Evolutionary conservation across 2,113 vertebrate species (phyloP).

Genomic region (Formicarius rufipectus): DNA sequence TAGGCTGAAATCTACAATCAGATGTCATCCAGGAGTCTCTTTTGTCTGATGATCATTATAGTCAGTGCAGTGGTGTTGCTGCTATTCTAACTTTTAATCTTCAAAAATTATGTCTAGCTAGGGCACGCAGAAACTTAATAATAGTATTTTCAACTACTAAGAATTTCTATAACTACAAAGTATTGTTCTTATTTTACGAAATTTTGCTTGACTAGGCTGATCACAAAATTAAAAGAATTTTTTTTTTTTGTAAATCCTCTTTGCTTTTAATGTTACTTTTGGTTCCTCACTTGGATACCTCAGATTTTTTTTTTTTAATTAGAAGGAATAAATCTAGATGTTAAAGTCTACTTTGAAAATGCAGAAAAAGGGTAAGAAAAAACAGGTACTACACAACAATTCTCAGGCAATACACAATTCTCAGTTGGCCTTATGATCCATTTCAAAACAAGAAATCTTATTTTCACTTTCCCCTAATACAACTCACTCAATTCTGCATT

Average conservation of each 20-base stretch:
- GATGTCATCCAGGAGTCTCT: background rate
- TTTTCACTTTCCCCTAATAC: constrained; percentile 35
- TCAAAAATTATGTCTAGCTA: background rate
- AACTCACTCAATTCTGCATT: constrained; percentile 26
- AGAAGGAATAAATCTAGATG: background rate
- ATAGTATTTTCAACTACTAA: background rate
- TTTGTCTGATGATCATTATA: background rate
- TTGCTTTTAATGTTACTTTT: background rate
- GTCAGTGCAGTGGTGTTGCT: background rate
- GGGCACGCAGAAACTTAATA: background rate
- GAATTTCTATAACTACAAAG: background rate
- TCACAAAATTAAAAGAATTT: background rate
- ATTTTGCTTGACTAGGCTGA: background rate
- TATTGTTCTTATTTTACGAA: background rate
- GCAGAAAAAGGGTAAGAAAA: background rate
- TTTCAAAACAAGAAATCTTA: constrained; percentile 39
- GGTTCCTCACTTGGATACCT: background rate
- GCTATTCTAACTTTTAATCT: background rate
- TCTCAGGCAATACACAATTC: background rate
- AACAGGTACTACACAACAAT: background rate
- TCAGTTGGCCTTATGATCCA: constrained; percentile 5
- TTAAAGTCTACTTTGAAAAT: background rate
- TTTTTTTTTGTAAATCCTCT: background rate
- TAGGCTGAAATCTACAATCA: background rate
- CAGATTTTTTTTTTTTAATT: background rate